Conservation (phyloP, 2,797 vertebrate species). For the Emys orbicularis region DNA sequence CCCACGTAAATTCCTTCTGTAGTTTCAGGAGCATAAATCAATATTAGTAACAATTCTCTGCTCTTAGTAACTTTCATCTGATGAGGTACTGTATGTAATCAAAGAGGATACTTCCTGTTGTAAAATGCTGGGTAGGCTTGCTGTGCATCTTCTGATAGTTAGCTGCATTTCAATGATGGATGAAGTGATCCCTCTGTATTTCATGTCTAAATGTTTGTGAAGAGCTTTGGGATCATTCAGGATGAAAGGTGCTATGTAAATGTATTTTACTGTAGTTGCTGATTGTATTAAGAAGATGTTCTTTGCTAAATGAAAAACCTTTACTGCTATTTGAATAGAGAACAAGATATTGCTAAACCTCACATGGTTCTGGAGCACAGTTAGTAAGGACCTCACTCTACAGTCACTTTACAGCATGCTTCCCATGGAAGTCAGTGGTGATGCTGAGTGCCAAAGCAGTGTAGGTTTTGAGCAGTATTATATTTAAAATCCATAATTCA, state of each 20-base stretch:
- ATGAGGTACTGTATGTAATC: neutral
- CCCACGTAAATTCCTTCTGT: neutral
- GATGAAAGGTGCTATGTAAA: neutral
- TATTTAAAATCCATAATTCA: neutral
- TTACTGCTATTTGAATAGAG: neutral
- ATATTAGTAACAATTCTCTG: neutral
- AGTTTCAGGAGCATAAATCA: constrained; percentile 3
- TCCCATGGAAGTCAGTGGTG: neutral
- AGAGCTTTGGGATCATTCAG: neutral
- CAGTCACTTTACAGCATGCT: neutral
- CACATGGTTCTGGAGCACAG: constrained; percentile 28
- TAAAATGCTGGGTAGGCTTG: neutral
- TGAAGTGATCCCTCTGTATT: neutral
- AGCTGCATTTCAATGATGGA: neutral
- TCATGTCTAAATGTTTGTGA: neutral
- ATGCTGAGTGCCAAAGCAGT: neutral
- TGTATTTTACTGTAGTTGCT: neutral
- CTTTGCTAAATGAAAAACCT: constrained; percentile 35
- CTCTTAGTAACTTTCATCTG: neutral
- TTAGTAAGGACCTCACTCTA: neutral
- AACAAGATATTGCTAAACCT: constrained; percentile 30
- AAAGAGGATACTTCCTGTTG: neutral
- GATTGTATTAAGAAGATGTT: neutral
- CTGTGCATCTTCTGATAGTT: neutral
- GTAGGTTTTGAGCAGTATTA: neutral